Evolutionary conservation across 2,888 invertebrate species (phyloP).

Genomic region (Allacma fusca): DNA sequence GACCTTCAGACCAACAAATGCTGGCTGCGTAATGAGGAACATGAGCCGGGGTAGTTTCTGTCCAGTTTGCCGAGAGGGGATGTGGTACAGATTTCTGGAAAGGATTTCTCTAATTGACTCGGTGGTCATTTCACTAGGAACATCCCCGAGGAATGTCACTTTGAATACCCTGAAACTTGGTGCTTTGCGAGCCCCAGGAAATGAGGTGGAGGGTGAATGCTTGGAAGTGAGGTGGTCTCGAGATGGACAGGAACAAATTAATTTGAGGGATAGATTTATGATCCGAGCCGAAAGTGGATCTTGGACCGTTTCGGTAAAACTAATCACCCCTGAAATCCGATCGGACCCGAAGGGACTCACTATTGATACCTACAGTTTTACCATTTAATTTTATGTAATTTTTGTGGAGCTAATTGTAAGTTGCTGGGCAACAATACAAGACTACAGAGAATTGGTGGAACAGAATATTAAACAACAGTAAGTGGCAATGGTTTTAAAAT

Average conservation of each 20-base stretch:
- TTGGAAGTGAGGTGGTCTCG: constrained; percentile 51
- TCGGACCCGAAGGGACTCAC: constrained; percentile 39
- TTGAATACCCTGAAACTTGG: constrained; percentile 54
- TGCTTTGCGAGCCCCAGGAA: constrained; percentile 50
- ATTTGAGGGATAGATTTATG: constrained; percentile 41
- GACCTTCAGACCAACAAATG: constrained; percentile 56
- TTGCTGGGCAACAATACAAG: no score
- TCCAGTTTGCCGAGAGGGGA: constrained; percentile 56
- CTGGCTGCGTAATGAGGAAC: constrained; percentile 55
- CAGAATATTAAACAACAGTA: no score
- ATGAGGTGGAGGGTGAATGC: constrained; percentile 52
- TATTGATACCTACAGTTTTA: not conserved
- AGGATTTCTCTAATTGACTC: constrained; percentile 56
- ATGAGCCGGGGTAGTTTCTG: constrained; percentile 55
- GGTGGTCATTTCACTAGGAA: constrained; percentile 33
- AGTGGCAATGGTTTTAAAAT: no score
- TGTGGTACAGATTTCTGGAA: constrained; percentile 56
- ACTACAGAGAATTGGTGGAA: no score
- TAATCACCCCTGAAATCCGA: constrained; percentile 50
- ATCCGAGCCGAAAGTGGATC: not conserved
- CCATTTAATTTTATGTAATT: no score
- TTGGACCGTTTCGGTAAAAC: constrained; percentile 50
- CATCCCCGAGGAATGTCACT: constrained; percentile 41
- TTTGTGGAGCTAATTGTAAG: no score
- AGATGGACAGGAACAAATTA: constrained; percentile 44